A percentile compares a stretch with the other conserved stretches of the same genome.
phyloP scores from a whole-genome alignment of 1,140 invertebrate species.

The Scaptomyza montana region DNA sequence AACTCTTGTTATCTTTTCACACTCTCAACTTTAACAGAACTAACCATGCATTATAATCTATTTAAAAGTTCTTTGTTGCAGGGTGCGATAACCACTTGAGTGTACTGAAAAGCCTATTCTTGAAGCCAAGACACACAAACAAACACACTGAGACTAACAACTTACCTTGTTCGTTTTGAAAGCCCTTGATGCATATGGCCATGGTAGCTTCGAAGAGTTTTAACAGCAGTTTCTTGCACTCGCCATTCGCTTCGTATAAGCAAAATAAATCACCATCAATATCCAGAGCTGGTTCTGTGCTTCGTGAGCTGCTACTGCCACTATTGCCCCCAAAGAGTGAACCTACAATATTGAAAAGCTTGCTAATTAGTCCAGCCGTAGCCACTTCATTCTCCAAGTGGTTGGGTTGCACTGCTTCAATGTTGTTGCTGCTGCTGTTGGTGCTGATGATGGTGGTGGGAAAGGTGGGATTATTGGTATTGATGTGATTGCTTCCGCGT shows the following conservation, averaged over 20 bases:
- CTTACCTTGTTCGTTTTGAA: slow-evolving; percentile 81
- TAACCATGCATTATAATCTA: background rate
- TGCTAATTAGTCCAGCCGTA: slow-evolving; percentile 57
- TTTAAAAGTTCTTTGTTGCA: background rate
- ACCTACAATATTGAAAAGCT: slow-evolving; percentile 73
- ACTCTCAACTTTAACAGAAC: too few relatives aligned
- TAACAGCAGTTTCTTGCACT: slow-evolving; percentile 76
- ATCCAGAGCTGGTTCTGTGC: slow-evolving; percentile 9
- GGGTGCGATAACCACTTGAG: slow-evolving; percentile 34
- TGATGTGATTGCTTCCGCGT: slow-evolving; percentile 49
- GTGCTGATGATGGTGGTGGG: background rate
- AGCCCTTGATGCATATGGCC: slow-evolving; percentile 81
- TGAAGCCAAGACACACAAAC: background rate
- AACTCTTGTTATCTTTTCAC: too few relatives aligned
- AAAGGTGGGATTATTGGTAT: background rate
- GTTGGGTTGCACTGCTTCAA: slow-evolving; percentile 12
- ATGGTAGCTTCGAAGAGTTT: slow-evolving; percentile 81
- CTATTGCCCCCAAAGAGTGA: slow-evolving; percentile 55
- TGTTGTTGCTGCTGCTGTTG: slow-evolving; percentile 8
- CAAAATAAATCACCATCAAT: slow-evolving; percentile 70
- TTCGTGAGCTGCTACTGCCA: slow-evolving; percentile 7
- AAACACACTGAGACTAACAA: slow-evolving; percentile 6
- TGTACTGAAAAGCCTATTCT: slow-evolving; percentile 19
- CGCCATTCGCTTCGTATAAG: slow-evolving; percentile 68
- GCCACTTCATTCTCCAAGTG: slow-evolving; percentile 34